A percentile compares a stretch with the other conserved stretches of the same genome.
Conservation (phyloP, 1,140 invertebrate species). For the Aphaenogaster ashmeadi region DNA sequence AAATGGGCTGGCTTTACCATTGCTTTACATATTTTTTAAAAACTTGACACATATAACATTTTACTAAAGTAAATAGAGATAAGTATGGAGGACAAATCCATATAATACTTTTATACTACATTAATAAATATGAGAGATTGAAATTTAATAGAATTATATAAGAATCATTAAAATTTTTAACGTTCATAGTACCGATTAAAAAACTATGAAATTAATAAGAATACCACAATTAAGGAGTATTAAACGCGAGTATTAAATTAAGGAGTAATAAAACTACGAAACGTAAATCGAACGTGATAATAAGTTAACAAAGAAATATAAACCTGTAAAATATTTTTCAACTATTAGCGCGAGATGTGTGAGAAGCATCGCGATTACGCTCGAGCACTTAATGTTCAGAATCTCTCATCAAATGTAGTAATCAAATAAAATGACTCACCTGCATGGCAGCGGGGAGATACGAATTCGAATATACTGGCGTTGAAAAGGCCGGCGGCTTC, state of each 20-base stretch:
- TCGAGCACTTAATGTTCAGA: slow-evolving; percentile 16
- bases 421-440: slow-evolving; percentile 69
- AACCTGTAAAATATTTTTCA: background rate
- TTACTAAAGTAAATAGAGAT: background rate
- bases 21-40: background rate
- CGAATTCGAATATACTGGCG: slow-evolving; percentile 80
- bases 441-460: slow-evolving; percentile 84
- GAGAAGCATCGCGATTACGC: background rate
- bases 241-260: background rate
- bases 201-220: background rate
- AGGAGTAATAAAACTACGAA: background rate
- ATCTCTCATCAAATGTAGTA: slow-evolving; percentile 29
- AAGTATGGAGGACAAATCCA: background rate
- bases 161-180: background rate
- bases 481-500: slow-evolving; percentile 80
- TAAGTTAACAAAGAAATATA: background rate
- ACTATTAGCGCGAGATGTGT: background rate
- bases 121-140: slow-evolving; percentile 7
- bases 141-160: slow-evolving; percentile 5
- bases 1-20: background rate
- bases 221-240: background rate
- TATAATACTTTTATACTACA: background rate
- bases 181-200: background rate
- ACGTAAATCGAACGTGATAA: background rate
- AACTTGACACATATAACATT: background rate